A percentile compares a stretch with the other conserved stretches of the same genome.
Conservation (phyloP, 2,797 vertebrate species). For the Poliocrania exsul region DNA sequence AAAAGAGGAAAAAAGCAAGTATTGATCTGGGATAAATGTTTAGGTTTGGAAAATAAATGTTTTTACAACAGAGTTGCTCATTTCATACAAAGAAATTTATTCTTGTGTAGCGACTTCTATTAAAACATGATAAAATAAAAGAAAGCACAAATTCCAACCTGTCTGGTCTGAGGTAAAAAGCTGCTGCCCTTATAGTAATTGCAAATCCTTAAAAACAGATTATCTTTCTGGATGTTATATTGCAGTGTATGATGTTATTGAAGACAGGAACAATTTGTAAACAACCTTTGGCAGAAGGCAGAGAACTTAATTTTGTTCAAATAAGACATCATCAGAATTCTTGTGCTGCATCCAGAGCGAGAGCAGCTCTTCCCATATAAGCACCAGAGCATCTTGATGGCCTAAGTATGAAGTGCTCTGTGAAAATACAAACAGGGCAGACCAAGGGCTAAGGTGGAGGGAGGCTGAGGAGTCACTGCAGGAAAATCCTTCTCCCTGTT, state of each 20-base stretch:
- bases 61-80: slow-evolving; percentile 14
- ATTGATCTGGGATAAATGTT: background rate
- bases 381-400: slow-evolving; percentile 65
- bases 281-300: slow-evolving; percentile 71
- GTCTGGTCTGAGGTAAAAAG: slow-evolving; percentile 42
- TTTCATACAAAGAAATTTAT: background rate
- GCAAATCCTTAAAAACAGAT: slow-evolving; percentile 78
- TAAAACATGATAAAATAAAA: slow-evolving; percentile 41
- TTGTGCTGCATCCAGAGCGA: background rate
- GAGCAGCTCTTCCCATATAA: slow-evolving; percentile 63
- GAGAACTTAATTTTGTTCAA: slow-evolving; percentile 77
- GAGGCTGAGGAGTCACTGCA: background rate
- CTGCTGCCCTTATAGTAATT: slow-evolving; percentile 73
- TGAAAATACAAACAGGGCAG: slow-evolving; percentile 53
- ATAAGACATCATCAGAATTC: slow-evolving; percentile 75
- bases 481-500: background rate
- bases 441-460: slow-evolving; percentile 4
- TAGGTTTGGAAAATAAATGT: background rate
- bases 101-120: slow-evolving; percentile 33
- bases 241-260: slow-evolving; percentile 49
- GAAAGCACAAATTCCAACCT: slow-evolving; percentile 54
- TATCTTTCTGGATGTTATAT: slow-evolving; percentile 71
- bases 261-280: slow-evolving; percentile 77
- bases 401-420: slow-evolving; percentile 61
- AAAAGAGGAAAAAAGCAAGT: background rate